phyloP scores from a whole-genome alignment of 2,888 invertebrate species.

The Hypena proboscidalis region DNA sequence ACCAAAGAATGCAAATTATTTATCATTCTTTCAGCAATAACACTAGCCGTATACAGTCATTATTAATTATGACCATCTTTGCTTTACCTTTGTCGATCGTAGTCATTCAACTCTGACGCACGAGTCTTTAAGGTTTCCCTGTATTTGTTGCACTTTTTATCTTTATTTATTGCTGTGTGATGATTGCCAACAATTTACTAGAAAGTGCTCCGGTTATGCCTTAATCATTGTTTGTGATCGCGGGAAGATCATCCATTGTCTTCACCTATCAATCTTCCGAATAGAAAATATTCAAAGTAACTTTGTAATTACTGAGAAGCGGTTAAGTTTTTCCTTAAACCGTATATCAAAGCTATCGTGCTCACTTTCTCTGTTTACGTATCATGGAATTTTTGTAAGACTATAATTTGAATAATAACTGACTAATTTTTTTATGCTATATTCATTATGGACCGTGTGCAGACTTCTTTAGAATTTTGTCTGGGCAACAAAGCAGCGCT shows the following conservation, averaged over 20 bases:
- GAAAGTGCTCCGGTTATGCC: constrained; percentile 5
- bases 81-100: too few relatives aligned
- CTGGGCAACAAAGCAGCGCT: neutral
- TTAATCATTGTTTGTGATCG: constrained; percentile 1
- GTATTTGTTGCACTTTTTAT: neutral
- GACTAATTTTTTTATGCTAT: too few relatives aligned
- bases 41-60: too few relatives aligned
- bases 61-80: too few relatives aligned
- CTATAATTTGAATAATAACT: too few relatives aligned
- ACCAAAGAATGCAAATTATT: too few relatives aligned
- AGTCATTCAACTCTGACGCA: neutral
- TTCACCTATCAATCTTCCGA: neutral
- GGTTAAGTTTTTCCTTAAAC: neutral
- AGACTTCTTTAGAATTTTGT: too few relatives aligned
- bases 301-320: neutral
- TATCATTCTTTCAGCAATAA: too few relatives aligned
- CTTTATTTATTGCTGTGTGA: neutral
- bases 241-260: constrained; percentile 1
- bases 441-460: too few relatives aligned
- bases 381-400: too few relatives aligned
- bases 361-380: too few relatives aligned
- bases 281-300: neutral
- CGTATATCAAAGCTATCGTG: too few relatives aligned
- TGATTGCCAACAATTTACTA: neutral
- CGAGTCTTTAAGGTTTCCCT: neutral